These are phyloP conservation scores for Lepilemur septentrionalis DNA, from an alignment of 2,797 vertebrate genomes.

Conservation along the genomic window DNA sequence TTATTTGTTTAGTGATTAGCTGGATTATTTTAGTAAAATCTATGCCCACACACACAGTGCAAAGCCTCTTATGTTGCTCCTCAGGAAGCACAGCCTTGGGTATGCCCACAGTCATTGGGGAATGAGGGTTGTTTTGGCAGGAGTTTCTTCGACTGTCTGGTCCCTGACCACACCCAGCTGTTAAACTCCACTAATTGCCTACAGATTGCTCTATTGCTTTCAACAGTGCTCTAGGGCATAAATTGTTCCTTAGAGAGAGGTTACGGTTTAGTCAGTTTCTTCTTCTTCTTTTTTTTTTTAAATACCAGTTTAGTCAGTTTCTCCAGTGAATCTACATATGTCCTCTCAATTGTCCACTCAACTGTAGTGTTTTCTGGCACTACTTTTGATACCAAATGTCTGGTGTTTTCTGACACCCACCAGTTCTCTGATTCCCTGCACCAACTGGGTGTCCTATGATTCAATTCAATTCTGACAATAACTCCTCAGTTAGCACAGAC, in stretches of 20 bases:
- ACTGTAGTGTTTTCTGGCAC: background rate
- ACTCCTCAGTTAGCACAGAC: background rate
- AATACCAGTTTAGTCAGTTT: background rate
- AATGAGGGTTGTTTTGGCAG: background rate
- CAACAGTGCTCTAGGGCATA: background rate
- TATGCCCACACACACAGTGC: background rate
- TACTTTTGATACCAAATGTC: background rate
- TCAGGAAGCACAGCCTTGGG: background rate
- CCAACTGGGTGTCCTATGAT: background rate
- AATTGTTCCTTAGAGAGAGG: background rate
- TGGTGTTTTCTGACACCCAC: background rate
- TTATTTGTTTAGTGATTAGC: conserved; percentile 10
- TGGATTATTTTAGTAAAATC: conserved; percentile 23
- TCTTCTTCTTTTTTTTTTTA: too few relatives aligned
- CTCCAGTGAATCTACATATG: background rate
- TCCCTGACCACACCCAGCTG: background rate
- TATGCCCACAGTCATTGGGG: background rate
- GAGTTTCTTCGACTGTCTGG: background rate
- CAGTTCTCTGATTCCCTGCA: background rate
- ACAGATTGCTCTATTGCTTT: background rate
- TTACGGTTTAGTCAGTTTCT: background rate
- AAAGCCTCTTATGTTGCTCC: background rate
- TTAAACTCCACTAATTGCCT: conserved; percentile 20
- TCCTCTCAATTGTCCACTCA: background rate
- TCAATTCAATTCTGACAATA: background rate